Conservation (phyloP, 2,888 invertebrate species). For the Resseliella maxima region DNA sequence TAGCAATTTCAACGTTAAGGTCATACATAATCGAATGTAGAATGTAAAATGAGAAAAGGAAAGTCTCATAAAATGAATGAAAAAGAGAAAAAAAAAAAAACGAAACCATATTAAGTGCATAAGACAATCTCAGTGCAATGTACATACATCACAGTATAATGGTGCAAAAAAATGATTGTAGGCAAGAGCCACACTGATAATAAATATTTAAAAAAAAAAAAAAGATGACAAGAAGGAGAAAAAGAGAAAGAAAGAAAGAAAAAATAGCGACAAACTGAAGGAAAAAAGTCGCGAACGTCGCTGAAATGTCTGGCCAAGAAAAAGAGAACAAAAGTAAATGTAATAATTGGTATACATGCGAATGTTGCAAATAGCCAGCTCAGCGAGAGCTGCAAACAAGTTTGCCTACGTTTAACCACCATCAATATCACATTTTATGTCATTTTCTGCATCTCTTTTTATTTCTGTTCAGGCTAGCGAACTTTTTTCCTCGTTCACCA, state of each 20-base stretch:
- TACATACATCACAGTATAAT: slow-evolving; percentile 11
- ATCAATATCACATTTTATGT: slow-evolving; percentile 41
- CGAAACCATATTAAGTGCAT: neutral
- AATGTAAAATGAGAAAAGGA: slow-evolving; percentile 22
- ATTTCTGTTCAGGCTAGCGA: neutral
- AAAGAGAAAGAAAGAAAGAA: neutral
- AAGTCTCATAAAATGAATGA: neutral
- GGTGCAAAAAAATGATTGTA: neutral
- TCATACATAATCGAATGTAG: neutral
- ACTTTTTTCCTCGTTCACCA: neutral
- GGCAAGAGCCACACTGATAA: neutral
- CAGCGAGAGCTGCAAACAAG: slow-evolving; percentile 1
- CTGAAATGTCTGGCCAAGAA: neutral
- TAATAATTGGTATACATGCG: slow-evolving; percentile 32
- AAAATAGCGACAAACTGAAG: neutral
- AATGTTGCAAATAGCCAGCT: neutral
- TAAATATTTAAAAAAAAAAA: neutral
- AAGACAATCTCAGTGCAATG: neutral
- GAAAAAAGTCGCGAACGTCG: slow-evolving; percentile 25
- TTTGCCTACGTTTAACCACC: slow-evolving; percentile 36
- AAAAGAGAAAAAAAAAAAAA: neutral
- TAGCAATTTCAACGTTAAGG: slow-evolving; percentile 13
- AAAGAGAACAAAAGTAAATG: slow-evolving; percentile 40
- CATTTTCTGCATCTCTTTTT: slow-evolving; percentile 1
- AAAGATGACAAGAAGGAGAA: neutral